Base-by-base conservation (phyloP, 2,797 vertebrate species). In the Aeoliscus strigatus region DNA sequence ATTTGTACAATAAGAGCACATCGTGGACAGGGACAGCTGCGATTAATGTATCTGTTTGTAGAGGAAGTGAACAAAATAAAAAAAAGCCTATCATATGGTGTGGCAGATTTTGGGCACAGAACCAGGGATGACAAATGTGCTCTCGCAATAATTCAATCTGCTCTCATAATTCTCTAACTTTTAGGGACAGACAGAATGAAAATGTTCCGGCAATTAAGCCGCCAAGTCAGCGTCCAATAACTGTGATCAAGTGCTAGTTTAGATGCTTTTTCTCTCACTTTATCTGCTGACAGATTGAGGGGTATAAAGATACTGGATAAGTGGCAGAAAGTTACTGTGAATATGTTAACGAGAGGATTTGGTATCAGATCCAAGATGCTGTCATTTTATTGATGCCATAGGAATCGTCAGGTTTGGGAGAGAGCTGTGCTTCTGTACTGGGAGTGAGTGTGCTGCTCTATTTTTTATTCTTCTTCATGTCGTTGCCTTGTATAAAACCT, bases 81-180 rank as follows among this genome's bases (percentile, higher is more conserved):
- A 88, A 80, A 87, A 89, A 87, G 77, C 79, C 78, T 80, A 90
- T 91, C 90, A 91, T 91, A 91, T 91, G 90, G 88, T 91, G 87
- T 84, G 86, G 87, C 90, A 91, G 90, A 89, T 89, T 90, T 90
- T 86, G 82, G 90, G 88, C 89, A 83, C 65, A 12, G 39, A 66
- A 86, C 88, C 89, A 91, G 87, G 71, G 86, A 87, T 88, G 87
- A 88, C 87, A 89, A 91, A 90, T 88, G 88, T 87, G 87, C 86
- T 86, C 90, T 85, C 64, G 84, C 88, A 88, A 87, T 88, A 87
- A 89, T 89, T 90, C 89, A 89, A 89, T 90, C 89, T 90, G 90
- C 88, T 90, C 85, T 77, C 82, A 86, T 85, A 88, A 87, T 90
- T 90, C 89, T 85, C 82, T 85, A 89, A 90, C 87, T 90, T 90